Base-by-base conservation (phyloP, 2,113 vertebrate species). In the Riparia riparia region DNA sequence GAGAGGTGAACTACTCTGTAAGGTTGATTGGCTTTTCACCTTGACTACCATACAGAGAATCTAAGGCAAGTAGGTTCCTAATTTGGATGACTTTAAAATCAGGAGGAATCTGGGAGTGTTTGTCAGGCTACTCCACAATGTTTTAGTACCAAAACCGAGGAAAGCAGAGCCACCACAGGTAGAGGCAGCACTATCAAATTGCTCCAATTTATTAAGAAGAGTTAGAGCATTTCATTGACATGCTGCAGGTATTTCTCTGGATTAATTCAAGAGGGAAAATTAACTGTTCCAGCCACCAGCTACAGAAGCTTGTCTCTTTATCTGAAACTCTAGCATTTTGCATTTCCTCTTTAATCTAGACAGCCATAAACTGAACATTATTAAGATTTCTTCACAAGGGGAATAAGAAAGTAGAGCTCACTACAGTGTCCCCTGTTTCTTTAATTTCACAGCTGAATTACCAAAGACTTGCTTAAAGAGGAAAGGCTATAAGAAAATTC, bases 381-480 rank as follows among this genome's bases (percentile, higher is more conserved):
- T 95, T 91, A 79, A 60, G 16, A 91, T 76, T 95, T 72, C 41
- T 91, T 93, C 41, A 41, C 29, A 70, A 34, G 17, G 2, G 22
- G 41, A 53, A 87, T 39, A 89, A 39, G 66, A 79, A 91, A 63
- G 37, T 42, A 50, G 29, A 61, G 24, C 58, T 86, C 12, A 41
- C 42, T 80, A 34, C 44, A 61, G 42, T 65, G 47, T 63, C 32
- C 71, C 2, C 12, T 21, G 21, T 87, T 91, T 94, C 74, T 88
- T 94, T 90, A 93, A 96, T 96, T 97, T 96, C 96, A 96, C 90
- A 94, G 82, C 34, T 95, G 91, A 96, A 70, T 95, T 95, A 82
- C 45, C 74, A 80, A 66, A 64, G 41, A 58, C 58, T 85, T 85
- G 49, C 44, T 94, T 85, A 91, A 84, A 91, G 22, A 77, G 20